Percentiles rank a stretch among this genome's conserved stretches.
Evolutionary conservation across 2,797 vertebrate species (phyloP).

Genomic region (Austrolebias charrua): DNA sequence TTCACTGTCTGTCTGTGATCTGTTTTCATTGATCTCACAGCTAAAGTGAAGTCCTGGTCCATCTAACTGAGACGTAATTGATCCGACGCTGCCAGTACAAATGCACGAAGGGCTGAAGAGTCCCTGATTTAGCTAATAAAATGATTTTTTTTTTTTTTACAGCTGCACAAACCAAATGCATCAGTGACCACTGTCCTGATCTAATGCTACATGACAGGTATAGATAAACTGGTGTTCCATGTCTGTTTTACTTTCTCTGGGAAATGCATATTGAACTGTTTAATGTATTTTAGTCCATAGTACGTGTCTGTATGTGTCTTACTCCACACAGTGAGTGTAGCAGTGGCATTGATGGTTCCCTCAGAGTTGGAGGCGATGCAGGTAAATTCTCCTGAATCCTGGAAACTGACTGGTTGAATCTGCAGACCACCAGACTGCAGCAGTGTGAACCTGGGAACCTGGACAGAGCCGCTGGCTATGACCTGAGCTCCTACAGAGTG

Average conservation of each 20-base stretch:
- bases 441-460: conserved; percentile 86
- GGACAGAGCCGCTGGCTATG: conserved; percentile 89
- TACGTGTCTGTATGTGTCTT: conserved; percentile 63
- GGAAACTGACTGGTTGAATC: conserved; percentile 83
- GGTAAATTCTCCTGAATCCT: conserved; percentile 89
- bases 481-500: conserved; percentile 80
- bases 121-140: conserved; percentile 20
- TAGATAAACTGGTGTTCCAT: conserved; percentile 46
- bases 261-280: conserved; percentile 46
- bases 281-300: conserved; percentile 21
- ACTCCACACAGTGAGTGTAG: conserved; percentile 92
- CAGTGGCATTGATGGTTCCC: conserved; percentile 82
- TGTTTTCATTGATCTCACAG: conserved; percentile 2
- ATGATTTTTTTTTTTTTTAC: conserved; percentile 43
- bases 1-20: background rate
- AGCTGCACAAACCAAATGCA: conserved; percentile 17
- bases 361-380: conserved; percentile 86
- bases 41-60: too few relatives aligned
- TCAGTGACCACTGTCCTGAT: conserved; percentile 23
- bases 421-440: conserved; percentile 90
- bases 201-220: conserved; percentile 39
- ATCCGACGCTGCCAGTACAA: background rate
- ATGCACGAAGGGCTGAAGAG: conserved; percentile 29
- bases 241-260: conserved; percentile 42
- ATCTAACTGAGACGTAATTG: background rate